Evolutionary conservation across 2,888 invertebrate genomes (phyloP), one percentile per base, ranked within the genome.

Genomic region (Plagiodera versicolora): DNA sequence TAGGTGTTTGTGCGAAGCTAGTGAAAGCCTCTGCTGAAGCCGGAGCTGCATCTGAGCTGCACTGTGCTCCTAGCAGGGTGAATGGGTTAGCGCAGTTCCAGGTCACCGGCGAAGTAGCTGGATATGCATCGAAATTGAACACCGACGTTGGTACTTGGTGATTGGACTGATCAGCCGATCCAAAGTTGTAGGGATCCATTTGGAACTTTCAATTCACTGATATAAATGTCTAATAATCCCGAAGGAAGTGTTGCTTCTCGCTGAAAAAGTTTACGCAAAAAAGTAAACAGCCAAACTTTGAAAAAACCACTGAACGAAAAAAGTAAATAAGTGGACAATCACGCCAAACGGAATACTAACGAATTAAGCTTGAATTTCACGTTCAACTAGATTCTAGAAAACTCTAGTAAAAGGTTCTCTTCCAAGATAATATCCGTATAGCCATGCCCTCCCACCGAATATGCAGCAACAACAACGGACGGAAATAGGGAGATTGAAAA

Each of bases 81-180:
- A 65, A 67, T 4, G 65, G 64, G 44, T 64, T 64, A 17, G 64
- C 55, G 24, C 67, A 66, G 56, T 65, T 68, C 70, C 70, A 70
- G 44, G 67, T 64, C 30, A 63, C 56, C 20, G 47, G 17, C 30
- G 51, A 59, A 2, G 56, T 58, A 39, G 73, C 72, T 54, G 77
- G 77, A 66, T 74, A 73, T 44, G 69, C 59, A 52, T 75, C 76
- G 63, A 75, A 73, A 45, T 74, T 72, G 64, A 78, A 78, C 28
- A 78, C 68, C 52, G 75, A 73, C 16, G 76, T 70, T 48, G 72
- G 74, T 61, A 67, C 72, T 70, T 72, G 68, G 69, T 77, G 75
- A 70, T 78, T 77, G 67, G 77, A 73, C 62, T 77, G 75, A 56
- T 74, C 74, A 49, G 76, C 74, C 75, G 77, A 75, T 61, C 71